Evolutionary conservation across 2,113 vertebrate species (phyloP).

Genomic region (Tauraco erythrolophus): DNA sequence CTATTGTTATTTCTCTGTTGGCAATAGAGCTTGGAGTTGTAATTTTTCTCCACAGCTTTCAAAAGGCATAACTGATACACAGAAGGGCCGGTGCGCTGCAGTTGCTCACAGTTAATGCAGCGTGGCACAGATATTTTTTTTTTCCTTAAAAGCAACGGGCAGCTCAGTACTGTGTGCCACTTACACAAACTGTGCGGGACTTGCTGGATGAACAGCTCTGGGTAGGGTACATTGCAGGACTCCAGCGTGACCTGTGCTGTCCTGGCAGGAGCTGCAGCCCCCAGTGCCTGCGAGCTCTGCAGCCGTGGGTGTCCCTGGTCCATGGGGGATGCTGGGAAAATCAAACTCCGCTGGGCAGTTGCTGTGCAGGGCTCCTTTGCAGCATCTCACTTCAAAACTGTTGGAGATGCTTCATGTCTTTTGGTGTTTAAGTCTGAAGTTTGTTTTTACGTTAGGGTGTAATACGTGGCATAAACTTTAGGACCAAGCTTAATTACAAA

Average conservation of each 20-base stretch:
- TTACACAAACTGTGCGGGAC: not conserved
- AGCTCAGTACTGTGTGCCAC: not conserved
- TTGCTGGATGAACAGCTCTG: not conserved
- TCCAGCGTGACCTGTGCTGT: not conserved
- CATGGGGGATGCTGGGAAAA: rapidly evolving
- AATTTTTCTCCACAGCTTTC: not conserved
- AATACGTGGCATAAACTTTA: not conserved
- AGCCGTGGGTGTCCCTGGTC: not conserved
- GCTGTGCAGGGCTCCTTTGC: not conserved
- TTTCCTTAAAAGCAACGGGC: not conserved
- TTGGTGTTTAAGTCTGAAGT: not conserved
- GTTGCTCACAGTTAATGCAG: not conserved
- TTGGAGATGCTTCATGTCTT: not conserved
- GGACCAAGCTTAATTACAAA: not conserved
- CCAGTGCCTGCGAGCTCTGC: not conserved
- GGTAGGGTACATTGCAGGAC: not conserved
- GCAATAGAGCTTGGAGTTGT: not conserved
- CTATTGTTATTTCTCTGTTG: constrained; percentile 24
- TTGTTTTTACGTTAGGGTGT: not conserved
- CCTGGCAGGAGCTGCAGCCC: not conserved
- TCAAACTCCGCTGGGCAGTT: not conserved
- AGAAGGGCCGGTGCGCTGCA: not conserved
- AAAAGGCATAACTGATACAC: not conserved
- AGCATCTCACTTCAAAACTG: not conserved
- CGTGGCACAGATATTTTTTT: not conserved